A percentile compares a stretch with the other conserved stretches of the same genome.
phyloP scores from a whole-genome alignment of 2,888 invertebrate species.

The Melieria crassipennis region DNA sequence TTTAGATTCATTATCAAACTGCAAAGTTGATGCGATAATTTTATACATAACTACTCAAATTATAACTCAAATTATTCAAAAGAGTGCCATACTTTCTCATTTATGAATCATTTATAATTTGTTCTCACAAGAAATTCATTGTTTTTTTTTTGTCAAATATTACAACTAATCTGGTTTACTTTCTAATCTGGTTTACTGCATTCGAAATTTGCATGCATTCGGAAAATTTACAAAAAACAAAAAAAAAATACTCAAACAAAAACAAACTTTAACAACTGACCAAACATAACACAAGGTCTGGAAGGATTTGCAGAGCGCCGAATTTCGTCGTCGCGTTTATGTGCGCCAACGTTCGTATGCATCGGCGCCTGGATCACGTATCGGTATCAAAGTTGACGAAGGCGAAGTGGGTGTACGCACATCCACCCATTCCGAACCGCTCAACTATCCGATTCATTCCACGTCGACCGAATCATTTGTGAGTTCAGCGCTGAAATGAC shows the following conservation, averaged over 20 bases:
- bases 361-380: slow-evolving; percentile 62
- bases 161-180: no score
- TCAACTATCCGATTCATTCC: slow-evolving; percentile 49
- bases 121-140: no score
- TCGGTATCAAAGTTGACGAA: slow-evolving; percentile 57
- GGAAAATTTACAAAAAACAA: slow-evolving; percentile 20
- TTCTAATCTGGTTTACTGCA: no score
- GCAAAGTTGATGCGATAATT: no score
- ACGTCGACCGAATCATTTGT: slow-evolving; percentile 46
- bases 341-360: slow-evolving; percentile 63
- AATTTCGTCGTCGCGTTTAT: slow-evolving; percentile 59
- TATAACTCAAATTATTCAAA: no score
- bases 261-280: slow-evolving; percentile 15
- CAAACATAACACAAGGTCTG: slow-evolving; percentile 54
- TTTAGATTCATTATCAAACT: no score
- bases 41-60: no score
- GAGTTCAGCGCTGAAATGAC: slow-evolving; percentile 34
- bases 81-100: no score
- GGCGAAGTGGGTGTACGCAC: slow-evolving; percentile 47
- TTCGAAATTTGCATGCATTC: slow-evolving; percentile 34
- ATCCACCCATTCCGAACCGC: slow-evolving; percentile 58
- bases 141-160: no score
- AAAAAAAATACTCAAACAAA: slow-evolving; percentile 14
- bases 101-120: no score
- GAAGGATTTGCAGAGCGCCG: slow-evolving; percentile 61